Evolutionary conservation across 2,113 vertebrate genomes (phyloP), one percentile per base, ranked within the genome.

Genomic region (Butorides virescens): DNA sequence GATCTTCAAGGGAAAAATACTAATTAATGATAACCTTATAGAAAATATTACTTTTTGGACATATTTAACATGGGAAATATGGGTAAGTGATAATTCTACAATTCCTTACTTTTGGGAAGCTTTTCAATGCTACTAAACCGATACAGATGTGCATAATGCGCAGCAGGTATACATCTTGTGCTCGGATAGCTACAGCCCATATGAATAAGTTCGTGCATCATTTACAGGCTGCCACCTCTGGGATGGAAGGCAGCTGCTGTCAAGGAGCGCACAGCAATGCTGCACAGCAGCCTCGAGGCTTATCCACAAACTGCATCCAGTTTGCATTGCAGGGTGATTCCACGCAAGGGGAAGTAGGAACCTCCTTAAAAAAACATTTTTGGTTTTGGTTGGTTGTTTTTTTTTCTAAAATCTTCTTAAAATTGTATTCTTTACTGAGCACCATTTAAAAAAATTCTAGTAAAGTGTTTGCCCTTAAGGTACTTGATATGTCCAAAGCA

Each of bases 131-230:
- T 26, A 19, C 61, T 46, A 53, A 82, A n/a, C 29, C 50, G 62
- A 30, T 55, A 34, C 34, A 59, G 61, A 71, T 46, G n/a, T 59
- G 37, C 9, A 20, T 47, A 67, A 93, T 46, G 77, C 21, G 13
- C 44, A 34, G 61, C 44, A 66, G 87, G 36, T 74, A 7, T 82
- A 76, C 68, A 72, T 89, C 65, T 80, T 81, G 49, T 75, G 46
- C 72, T 72, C 50, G 26, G 52, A 59, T 27, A 63, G 71, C 87
- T 85, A 21, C 71, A 62, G 82, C 62, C 39, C 59, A 22, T 32
- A 76, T 86, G 91, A 94, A 91, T 95, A 87, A 92, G 80, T 77
- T 90, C 80, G 70, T 94, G 95, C 89, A 94, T 96, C 86, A 81
- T 86, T 88, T 86, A 56, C 42, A 79, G 70, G 84, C 96, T 78